Conservation (phyloP, 2,113 vertebrate genomes). For the Myiozetetes cayanensis region DNA sequence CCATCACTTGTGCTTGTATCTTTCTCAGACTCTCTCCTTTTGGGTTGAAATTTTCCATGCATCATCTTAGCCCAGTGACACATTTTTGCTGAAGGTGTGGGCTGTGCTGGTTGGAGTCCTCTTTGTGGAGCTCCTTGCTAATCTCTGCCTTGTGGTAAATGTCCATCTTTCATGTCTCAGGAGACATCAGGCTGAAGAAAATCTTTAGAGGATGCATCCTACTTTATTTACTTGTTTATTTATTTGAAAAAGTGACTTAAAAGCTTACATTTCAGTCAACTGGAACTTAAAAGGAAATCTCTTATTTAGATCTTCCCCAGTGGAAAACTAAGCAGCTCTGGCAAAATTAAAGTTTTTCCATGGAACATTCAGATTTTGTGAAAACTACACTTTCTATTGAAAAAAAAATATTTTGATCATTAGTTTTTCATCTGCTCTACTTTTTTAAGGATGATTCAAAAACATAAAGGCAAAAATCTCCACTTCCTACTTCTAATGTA, state of each 20-base stretch:
- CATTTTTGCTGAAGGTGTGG: not conserved
- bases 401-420: not conserved
- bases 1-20: not conserved
- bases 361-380: constrained; percentile 46
- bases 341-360: constrained; percentile 50
- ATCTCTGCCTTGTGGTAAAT: not conserved
- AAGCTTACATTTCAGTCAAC: constrained; percentile 35
- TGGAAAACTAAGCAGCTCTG: constrained; percentile 32
- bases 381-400: constrained; percentile 4
- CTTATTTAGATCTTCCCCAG: constrained; percentile 30
- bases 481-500: not conserved
- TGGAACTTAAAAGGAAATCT: constrained; percentile 57
- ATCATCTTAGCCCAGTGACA: not conserved
- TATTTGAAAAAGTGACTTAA: constrained; percentile 33
- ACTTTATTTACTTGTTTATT: constrained; percentile 48
- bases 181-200: not conserved
- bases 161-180: not conserved
- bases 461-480: constrained; percentile 5
- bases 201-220: not conserved
- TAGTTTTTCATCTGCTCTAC: constrained; percentile 5
- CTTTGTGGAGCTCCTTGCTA: not conserved
- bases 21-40: not conserved
- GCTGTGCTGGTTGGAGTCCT: not conserved
- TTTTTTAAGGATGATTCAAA: constrained; percentile 1
- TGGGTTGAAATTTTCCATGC: constrained; percentile 23